Evolutionary conservation across 2,797 vertebrate genomes (phyloP), one percentile per base, ranked within the genome.

Genomic region (Onychomys leucogaster): DNA sequence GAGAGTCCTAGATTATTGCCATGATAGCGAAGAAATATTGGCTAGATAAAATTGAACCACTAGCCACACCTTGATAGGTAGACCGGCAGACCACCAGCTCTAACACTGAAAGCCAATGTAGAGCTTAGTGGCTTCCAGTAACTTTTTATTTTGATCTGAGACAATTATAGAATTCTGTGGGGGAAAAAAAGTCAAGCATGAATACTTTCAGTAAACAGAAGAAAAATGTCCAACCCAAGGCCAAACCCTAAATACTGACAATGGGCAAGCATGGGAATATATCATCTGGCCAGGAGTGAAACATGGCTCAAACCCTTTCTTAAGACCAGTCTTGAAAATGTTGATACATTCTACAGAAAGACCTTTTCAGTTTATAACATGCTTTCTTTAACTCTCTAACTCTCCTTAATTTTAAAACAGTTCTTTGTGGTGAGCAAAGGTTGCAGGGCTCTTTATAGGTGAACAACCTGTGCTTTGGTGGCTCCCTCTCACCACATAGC

Each of bases 111-210:
- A 94, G 3, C 32, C 67, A 78, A 73, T 25, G 0, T 0, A 86
- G 52, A 90, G 7, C 37, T 59, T 16, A 81, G 17, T 77, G 52
- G 37, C 25, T 91, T 94, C 82, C 85, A 32, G 32, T 32, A 29
- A 86, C 41, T 61, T 92, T 76, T 82, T 81, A 69, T 46, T 82
- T 89, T 89, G 57, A 7, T 76, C 57, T 59, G 57, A 96, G 63
- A 37, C 37, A 73, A 81, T 61, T 71, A 81, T 21, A 82, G 9
- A 77, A 82, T 88, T 85, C 37, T 73, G 0, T 80, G 71, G 57
- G 12, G 6, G 2, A 6, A 14, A 94, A 76, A 23, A 5, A 4
- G 46, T 4, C 32, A 90, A 49, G 5, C 16, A 32, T 32, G 9
- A 76, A 71, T 32, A 77, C 10, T 73, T 76, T 94, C 29, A 78